phyloP scores from a whole-genome alignment of 2,888 invertebrate genomes.

The Acanthosepion esculentum region DNA sequence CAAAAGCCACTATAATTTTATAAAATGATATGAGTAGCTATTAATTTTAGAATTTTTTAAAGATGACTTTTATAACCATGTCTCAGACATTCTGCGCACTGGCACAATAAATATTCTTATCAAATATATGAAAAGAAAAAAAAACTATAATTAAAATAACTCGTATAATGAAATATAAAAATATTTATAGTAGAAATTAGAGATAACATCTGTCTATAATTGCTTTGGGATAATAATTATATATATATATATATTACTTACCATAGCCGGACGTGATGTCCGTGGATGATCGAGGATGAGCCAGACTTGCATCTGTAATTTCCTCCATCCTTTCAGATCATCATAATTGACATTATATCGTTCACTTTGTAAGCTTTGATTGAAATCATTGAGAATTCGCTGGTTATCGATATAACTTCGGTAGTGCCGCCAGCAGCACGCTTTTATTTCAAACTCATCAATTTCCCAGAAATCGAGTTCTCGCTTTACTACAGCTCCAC shows the following conservation, averaged over 20 bases:
- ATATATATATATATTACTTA: constrained; percentile 56
- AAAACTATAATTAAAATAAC: too few relatives aligned
- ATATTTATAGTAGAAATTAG: too few relatives aligned
- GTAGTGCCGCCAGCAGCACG: constrained; percentile 74
- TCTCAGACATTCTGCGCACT: too few relatives aligned
- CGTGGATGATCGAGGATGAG: constrained; percentile 72
- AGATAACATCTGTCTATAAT: too few relatives aligned
- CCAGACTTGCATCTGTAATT: constrained; percentile 70
- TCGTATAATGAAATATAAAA: too few relatives aligned
- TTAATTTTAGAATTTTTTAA: too few relatives aligned
- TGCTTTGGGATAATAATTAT: not conserved
- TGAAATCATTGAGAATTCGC: constrained; percentile 70
- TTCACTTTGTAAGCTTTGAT: constrained; percentile 68
- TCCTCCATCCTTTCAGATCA: constrained; percentile 67
- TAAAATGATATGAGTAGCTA: too few relatives aligned
- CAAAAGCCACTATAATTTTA: too few relatives aligned
- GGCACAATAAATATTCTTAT: too few relatives aligned
- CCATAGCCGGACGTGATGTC: constrained; percentile 72
- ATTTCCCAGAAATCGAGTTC: constrained; percentile 74
- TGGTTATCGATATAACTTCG: constrained; percentile 72
- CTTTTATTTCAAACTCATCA: constrained; percentile 71
- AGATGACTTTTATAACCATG: too few relatives aligned
- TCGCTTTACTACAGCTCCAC: constrained; percentile 74
- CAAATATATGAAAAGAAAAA: too few relatives aligned
- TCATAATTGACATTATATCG: constrained; percentile 64